phyloP scores from a whole-genome alignment of 2,113 vertebrate genomes.

The Narcine bancroftii region DNA sequence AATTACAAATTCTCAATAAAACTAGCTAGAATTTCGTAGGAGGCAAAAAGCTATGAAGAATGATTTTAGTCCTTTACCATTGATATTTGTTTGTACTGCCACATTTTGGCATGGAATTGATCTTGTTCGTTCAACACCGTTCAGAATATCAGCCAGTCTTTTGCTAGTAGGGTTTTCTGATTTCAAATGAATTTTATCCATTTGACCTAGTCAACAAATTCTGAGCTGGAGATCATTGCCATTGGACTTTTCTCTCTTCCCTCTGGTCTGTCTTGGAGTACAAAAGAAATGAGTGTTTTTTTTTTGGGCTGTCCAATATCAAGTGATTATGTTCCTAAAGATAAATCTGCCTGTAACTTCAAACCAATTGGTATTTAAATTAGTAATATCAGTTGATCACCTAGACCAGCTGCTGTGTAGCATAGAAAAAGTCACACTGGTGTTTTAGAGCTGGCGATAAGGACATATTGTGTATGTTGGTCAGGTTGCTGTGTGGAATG shows the following conservation, averaged over 20 bases:
- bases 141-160: not conserved
- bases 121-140: not conserved
- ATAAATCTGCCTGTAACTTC: not conserved
- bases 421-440: not conserved
- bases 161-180: not conserved
- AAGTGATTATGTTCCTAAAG: not conserved
- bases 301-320: not conserved
- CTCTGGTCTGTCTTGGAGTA: not conserved
- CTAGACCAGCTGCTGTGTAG: not conserved
- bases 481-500: not conserved
- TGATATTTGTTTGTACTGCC: not conserved
- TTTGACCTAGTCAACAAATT: not conserved
- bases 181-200: not conserved
- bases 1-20: not conserved
- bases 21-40: not conserved
- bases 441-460: not conserved
- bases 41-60: not conserved
- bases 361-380: not conserved
- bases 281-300: not conserved
- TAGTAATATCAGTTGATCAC: not conserved
- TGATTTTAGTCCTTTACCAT: not conserved
- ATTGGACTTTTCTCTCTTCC: not conserved
- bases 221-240: not conserved
- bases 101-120: not conserved
- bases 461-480: not conserved